These are phyloP conservation scores for Macroglossus sobrinus DNA, from an alignment of 2,113 vertebrate genomes.

Conservation along the genomic window DNA sequence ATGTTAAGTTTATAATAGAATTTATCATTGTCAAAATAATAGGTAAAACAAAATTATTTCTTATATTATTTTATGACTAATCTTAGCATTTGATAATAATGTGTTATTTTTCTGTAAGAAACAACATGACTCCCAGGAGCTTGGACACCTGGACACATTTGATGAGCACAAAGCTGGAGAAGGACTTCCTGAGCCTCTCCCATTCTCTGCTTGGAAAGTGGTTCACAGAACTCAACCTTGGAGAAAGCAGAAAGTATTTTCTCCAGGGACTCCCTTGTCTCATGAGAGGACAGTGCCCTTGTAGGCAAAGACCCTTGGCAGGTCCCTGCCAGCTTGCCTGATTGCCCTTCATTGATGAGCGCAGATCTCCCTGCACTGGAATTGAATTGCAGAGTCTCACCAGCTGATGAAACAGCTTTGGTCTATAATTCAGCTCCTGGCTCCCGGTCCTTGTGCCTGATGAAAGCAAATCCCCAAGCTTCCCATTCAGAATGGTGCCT, in stretches of 20 bases:
- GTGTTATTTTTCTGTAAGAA: background rate
- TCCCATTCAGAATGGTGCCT: constrained; percentile 12
- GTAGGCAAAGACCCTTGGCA: background rate
- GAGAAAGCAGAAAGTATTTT: background rate
- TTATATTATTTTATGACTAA: background rate
- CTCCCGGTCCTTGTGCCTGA: constrained; percentile 1
- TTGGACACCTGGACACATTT: background rate
- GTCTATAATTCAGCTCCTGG: constrained; percentile 60
- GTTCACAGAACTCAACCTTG: background rate
- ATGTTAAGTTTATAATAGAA: background rate
- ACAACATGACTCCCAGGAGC: background rate
- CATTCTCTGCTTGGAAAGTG: background rate
- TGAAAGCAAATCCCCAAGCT: constrained; percentile 42
- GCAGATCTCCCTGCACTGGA: constrained; percentile 27
- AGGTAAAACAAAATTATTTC: background rate
- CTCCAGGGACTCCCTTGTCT: background rate
- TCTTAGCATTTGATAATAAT: background rate
- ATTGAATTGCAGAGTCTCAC: constrained; percentile 19
- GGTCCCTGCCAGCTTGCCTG: background rate
- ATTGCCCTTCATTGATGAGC: background rate
- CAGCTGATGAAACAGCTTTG: constrained; percentile 62
- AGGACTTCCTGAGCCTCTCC: background rate
- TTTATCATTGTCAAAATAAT: background rate
- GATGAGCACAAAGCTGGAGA: background rate
- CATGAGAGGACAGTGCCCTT: background rate